A percentile compares a stretch with the other conserved stretches of the same genome.
Conservation (phyloP, 2,113 vertebrate genomes). For the Phoenicopterus ruber region DNA sequence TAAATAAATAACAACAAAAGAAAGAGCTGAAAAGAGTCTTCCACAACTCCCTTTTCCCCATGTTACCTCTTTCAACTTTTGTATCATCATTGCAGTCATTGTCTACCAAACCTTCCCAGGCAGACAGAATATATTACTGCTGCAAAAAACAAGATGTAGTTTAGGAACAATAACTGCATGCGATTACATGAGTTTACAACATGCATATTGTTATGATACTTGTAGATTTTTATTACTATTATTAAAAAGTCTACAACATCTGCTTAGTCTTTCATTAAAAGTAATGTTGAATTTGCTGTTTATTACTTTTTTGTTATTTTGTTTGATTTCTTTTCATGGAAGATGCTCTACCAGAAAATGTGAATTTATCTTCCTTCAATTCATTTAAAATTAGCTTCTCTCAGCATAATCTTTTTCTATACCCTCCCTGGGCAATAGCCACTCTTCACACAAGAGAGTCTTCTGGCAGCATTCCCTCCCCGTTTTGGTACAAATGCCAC, state of each 20-base stretch:
- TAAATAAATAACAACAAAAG: slow-evolving; percentile 48
- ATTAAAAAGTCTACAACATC: neutral
- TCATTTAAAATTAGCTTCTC: neutral
- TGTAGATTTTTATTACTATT: neutral
- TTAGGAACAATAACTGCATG: neutral
- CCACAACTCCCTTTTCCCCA: neutral
- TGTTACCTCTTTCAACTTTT: neutral
- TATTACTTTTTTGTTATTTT: neutral
- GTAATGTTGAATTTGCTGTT: neutral
- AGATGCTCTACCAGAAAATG: neutral
- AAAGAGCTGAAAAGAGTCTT: slow-evolving; percentile 6
- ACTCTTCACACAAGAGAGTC: neutral
- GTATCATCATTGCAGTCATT: neutral
- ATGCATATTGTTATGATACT: neutral
- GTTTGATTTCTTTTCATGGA: neutral
- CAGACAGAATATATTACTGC: neutral
- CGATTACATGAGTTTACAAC: neutral
- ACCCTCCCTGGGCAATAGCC: neutral
- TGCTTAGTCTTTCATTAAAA: neutral
- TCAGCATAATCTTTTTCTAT: neutral
- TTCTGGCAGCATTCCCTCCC: neutral
- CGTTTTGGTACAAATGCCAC: neutral
- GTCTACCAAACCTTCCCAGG: slow-evolving; percentile 29
- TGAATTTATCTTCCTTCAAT: neutral
- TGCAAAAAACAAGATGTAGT: neutral